Evolutionary conservation across 2,888 invertebrate species (phyloP).

Genomic region (Eristalinus sepulchralis): DNA sequence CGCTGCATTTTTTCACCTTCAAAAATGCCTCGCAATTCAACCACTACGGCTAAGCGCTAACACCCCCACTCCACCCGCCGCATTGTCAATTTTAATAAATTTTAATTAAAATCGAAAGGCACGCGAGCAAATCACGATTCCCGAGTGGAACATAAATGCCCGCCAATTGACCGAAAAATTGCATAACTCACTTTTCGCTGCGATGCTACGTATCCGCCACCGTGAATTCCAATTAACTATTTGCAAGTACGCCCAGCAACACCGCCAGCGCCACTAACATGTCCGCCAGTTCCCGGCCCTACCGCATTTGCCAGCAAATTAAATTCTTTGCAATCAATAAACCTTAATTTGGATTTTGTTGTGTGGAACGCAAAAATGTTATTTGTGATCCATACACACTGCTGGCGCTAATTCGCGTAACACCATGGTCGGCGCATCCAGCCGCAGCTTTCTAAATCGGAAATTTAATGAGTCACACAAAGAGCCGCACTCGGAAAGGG

Average conservation of each 20-base stretch:
- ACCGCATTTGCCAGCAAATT: slow-evolving; percentile 12
- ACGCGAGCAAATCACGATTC: slow-evolving; percentile 28
- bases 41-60: not conserved
- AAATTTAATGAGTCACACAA: slow-evolving; percentile 55
- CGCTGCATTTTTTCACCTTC: no score
- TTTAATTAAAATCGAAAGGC: slow-evolving; percentile 56
- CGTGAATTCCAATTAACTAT: slow-evolving; percentile 59
- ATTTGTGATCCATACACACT: not conserved
- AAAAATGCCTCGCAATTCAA: not conserved
- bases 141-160: slow-evolving; percentile 2
- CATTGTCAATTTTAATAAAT: slow-evolving; percentile 42
- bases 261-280: not conserved
- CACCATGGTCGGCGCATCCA: slow-evolving; percentile 12
- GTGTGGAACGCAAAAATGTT: slow-evolving; percentile 15
- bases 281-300: not conserved
- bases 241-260: not conserved
- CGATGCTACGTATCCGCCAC: slow-evolving; percentile 29
- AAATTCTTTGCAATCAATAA: slow-evolving; percentile 48
- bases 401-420: slow-evolving; percentile 37
- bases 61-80: not conserved
- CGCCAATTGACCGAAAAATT: slow-evolving; percentile 51
- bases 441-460: slow-evolving; percentile 51
- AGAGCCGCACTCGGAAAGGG: not conserved
- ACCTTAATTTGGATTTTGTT: slow-evolving; percentile 45
- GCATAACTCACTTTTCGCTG: slow-evolving; percentile 25